Conservation (phyloP, 2,113 vertebrate species). For the Phalacrocorax brasilianus region DNA sequence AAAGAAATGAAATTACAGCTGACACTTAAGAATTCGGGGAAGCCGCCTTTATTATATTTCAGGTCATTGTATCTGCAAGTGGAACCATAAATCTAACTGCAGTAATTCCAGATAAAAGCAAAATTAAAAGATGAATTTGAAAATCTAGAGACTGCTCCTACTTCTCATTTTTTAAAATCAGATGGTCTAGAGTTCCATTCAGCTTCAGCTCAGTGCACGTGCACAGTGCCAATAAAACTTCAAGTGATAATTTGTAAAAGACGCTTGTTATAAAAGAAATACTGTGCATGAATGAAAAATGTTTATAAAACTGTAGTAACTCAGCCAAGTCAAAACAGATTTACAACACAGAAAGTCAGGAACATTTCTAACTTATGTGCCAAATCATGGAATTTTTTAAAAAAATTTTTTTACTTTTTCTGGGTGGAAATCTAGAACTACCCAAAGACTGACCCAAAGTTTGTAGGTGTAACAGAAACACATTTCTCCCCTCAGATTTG, state of each 20-base stretch:
- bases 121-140: slow-evolving; percentile 12
- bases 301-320: neutral
- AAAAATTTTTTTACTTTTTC: neutral
- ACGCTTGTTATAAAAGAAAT: neutral
- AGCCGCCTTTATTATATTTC: neutral
- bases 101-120: neutral
- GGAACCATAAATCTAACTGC: neutral
- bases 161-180: slow-evolving; percentile 7
- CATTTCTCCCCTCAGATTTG: neutral
- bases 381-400: neutral
- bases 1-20: neutral
- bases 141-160: neutral
- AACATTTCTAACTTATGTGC: neutral
- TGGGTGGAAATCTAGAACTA: neutral
- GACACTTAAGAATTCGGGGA: neutral
- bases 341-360: neutral
- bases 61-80: neutral
- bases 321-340: slow-evolving; percentile 6
- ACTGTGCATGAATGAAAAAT: neutral
- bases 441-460: neutral
- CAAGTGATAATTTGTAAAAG: slow-evolving; percentile 26
- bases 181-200: neutral
- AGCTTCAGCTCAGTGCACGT: neutral
- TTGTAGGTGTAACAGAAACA: neutral
- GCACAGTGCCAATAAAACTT: neutral